phyloP scores from a whole-genome alignment of 2,888 invertebrate species.

The Callyntrura guangdongensis region DNA sequence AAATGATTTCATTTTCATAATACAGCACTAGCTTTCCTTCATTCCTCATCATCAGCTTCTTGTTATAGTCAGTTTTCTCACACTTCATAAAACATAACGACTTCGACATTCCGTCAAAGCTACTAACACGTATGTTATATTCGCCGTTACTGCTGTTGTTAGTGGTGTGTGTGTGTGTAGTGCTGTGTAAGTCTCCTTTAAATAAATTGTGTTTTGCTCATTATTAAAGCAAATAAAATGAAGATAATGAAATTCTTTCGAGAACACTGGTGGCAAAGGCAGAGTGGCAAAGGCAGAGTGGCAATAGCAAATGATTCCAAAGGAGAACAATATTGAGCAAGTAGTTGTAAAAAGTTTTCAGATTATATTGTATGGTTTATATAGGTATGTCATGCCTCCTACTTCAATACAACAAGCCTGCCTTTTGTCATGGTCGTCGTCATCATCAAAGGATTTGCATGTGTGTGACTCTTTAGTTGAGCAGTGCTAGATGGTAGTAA shows the following conservation, averaged over 20 bases:
- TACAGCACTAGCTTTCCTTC: too few species aligned
- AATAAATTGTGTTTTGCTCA: slow-evolving; percentile 59
- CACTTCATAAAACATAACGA: slow-evolving; percentile 53
- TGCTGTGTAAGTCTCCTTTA: slow-evolving; percentile 33
- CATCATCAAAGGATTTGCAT: slow-evolving; percentile 34
- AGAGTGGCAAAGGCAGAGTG: neutral
- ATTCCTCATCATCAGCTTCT: slow-evolving; percentile 12
- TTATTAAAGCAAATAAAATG: slow-evolving; percentile 48
- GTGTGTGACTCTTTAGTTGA: too few species aligned
- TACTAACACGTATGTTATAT: neutral
- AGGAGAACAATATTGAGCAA: neutral
- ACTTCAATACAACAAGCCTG: neutral
- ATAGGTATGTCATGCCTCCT: neutral
- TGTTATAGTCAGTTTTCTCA: slow-evolving; percentile 21
- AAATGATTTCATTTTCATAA: too few species aligned
- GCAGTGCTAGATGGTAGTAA: too few species aligned
- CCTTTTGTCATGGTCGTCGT: slow-evolving; percentile 30
- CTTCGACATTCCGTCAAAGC: slow-evolving; percentile 47
- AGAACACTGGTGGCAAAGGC: slow-evolving; percentile 24
- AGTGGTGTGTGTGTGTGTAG: neutral
- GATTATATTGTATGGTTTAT: neutral
- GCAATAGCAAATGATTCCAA: neutral
- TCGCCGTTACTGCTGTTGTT: neutral
- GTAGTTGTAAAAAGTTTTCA: neutral
- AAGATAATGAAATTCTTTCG: slow-evolving; percentile 66